A percentile compares a stretch with the other conserved stretches of the same genome.
These are phyloP conservation scores for Hirtodrosophila cameraria DNA, from an alignment of 2,888 invertebrate species.

Conservation along the genomic window DNA sequence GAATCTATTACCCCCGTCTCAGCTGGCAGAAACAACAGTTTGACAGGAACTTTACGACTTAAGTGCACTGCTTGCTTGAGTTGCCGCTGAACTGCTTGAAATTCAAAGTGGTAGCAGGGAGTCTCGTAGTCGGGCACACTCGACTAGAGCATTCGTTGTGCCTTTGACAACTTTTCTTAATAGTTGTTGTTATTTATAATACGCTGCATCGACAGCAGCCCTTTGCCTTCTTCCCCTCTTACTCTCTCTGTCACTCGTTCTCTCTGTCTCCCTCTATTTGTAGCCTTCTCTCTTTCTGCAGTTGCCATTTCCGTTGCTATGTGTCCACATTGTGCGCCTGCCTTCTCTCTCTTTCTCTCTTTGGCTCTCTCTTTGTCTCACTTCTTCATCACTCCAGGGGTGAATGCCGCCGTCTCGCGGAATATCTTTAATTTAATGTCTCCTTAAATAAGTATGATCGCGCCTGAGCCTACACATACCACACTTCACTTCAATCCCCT, in stretches of 20 bases:
- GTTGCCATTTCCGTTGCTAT: constrained; percentile 66
- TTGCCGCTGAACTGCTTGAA: too few relatives aligned
- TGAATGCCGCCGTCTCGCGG: constrained; percentile 41
- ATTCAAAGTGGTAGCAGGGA: too few relatives aligned
- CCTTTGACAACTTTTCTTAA: background rate
- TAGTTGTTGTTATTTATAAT: constrained; percentile 68
- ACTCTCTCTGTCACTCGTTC: background rate
- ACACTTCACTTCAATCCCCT: constrained; percentile 9
- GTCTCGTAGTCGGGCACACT: too few relatives aligned
- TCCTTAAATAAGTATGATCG: constrained; percentile 38
- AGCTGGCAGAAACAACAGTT: too few relatives aligned
- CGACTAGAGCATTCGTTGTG: constrained; percentile 45
- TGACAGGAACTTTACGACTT: too few relatives aligned
- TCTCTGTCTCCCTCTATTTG: background rate
- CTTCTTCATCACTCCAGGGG: constrained; percentile 48
- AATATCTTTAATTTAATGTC: constrained; percentile 50
- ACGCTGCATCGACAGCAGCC: constrained; percentile 61
- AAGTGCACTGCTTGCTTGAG: too few relatives aligned
- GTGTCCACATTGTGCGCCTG: constrained; percentile 29
- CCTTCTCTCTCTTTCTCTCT: constrained; percentile 1
- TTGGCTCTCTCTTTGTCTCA: background rate
- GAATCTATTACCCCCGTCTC: too few relatives aligned
- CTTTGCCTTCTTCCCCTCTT: constrained; percentile 24
- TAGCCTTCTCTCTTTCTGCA: constrained; percentile 22
- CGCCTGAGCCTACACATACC: constrained; percentile 1